These are phyloP conservation scores for Cardiocondyla obscurior DNA, from an alignment of 1,140 invertebrate species.

Conservation along the genomic window DNA sequence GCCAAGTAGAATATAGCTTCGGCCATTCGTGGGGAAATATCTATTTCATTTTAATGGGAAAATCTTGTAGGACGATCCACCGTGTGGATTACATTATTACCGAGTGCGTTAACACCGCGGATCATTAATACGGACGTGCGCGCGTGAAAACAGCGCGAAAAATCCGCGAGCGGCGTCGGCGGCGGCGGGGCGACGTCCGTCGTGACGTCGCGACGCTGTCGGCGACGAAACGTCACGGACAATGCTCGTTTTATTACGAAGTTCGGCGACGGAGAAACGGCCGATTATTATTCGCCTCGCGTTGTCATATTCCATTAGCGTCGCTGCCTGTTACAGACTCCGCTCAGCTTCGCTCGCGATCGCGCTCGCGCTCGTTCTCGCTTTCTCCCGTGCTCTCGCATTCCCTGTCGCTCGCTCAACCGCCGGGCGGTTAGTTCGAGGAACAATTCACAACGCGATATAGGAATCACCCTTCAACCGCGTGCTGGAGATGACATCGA, in stretches of 20 bases:
- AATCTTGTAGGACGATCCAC: not conserved
- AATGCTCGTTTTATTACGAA: constrained; percentile 77
- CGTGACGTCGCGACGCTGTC: constrained; percentile 43
- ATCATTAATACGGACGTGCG: constrained; percentile 22
- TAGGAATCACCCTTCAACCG: constrained; percentile 74
- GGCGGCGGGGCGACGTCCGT: constrained; percentile 52
- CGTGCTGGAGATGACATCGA: constrained; percentile 78
- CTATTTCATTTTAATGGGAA: not conserved
- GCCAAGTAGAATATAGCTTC: not conserved
- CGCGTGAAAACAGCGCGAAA: constrained; percentile 38
- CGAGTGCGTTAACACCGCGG: not conserved
- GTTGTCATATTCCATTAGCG: constrained; percentile 80
- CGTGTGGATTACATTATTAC: not conserved
- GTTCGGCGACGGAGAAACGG: constrained; percentile 71
- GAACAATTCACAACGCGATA: constrained; percentile 77
- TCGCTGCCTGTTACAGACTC: constrained; percentile 78
- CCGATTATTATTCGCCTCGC: constrained; percentile 78
- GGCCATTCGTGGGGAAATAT: not conserved
- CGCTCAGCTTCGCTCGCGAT: constrained; percentile 48
- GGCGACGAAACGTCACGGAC: constrained; percentile 74
- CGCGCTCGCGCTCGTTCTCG: not conserved
- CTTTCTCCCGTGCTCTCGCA: not conserved
- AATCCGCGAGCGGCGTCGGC: constrained; percentile 46
- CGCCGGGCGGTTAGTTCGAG: constrained; percentile 75
- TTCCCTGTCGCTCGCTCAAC: constrained; percentile 29